phyloP scores from a whole-genome alignment of 2,888 invertebrate genomes.

The Caenorhabditis sinica region DNA sequence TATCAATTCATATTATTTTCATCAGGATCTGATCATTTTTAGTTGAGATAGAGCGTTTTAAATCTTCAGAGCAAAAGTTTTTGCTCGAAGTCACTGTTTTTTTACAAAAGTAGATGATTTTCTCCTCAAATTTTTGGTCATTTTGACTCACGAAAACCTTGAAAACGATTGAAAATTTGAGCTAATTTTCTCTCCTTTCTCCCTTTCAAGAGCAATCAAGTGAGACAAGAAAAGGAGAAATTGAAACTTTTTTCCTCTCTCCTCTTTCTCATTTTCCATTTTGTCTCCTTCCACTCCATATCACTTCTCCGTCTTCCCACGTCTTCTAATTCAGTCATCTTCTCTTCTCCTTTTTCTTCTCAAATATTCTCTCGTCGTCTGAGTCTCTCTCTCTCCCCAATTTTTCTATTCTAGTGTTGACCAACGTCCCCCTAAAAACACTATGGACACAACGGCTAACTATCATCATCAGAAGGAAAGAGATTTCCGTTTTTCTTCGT shows the following conservation, averaged over 20 bases:
- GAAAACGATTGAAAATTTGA: no score
- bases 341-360: constrained; percentile 8
- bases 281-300: constrained; percentile 29
- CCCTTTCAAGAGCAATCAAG: constrained; percentile 9
- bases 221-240: constrained; percentile 15
- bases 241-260: constrained; percentile 34
- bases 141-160: constrained; percentile 5
- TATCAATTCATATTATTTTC: no score
- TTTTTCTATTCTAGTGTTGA: constrained; percentile 11
- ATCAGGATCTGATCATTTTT: no score
- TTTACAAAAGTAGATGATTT: no score
- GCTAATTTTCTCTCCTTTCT: not conserved
- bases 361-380: constrained; percentile 14
- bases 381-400: constrained; percentile 28
- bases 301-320: constrained; percentile 36
- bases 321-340: constrained; percentile 38
- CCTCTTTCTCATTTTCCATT: no score
- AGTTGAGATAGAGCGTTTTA: no score
- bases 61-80: no score
- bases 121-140: not conserved
- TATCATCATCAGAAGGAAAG: not conserved
- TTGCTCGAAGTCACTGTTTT: no score
- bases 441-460: constrained; percentile 33
- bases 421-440: not conserved
- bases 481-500: constrained; percentile 31